Evolutionary conservation across 2,888 invertebrate species (phyloP), one percentile per base, ranked within the genome.

Genomic region (Drosophila hamatofila): DNA sequence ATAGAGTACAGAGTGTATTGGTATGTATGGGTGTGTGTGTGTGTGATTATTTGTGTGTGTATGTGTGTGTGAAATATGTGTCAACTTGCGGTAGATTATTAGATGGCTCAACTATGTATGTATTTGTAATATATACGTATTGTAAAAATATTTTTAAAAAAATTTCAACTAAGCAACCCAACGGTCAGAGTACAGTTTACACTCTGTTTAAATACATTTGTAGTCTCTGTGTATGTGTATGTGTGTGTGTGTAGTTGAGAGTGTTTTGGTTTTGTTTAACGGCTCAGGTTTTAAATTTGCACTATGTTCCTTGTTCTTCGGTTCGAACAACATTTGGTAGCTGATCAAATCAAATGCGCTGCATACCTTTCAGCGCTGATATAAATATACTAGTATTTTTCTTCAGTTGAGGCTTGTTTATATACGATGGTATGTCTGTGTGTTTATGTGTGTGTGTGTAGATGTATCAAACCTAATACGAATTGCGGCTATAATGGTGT

Each of bases 161-260:
- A 84, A 84, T 87, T 88, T 80, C 79, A 88, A 78, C 89, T 84
- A 87, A 87, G 74, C 77, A 80, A 78, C 81, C 82, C 84, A 88
- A 88, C 85, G 80, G 79, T 82, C 78, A 78, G 76, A 81, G 85
- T 89, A 89, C 89, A 89, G 89, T 89, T 89, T 87, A 89, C 89
- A 83, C 89, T 87, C 78, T 73, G 68, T 62, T 68, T 68, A 75
- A 49, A 71, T 60, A 56, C 49, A 55, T 60, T 30, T 61, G 14
- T 59, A 41, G 30, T 60, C 14, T 74, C 46, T 67, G 18, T 48
- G 14, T 61, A n/a, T 62, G 27, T 66, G 35, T 66, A 14, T 44
- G 23, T 58, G 33, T 63, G 59, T 42, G 55, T 55, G 27, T 16
- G 41, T 21, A 21, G 16, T 23, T 46, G n/a, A 48, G 48, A 30